Percentiles rank a stretch among this genome's conserved stretches.
Conservation (phyloP, 2,888 invertebrate species). For the Drosophila emarginata region DNA sequence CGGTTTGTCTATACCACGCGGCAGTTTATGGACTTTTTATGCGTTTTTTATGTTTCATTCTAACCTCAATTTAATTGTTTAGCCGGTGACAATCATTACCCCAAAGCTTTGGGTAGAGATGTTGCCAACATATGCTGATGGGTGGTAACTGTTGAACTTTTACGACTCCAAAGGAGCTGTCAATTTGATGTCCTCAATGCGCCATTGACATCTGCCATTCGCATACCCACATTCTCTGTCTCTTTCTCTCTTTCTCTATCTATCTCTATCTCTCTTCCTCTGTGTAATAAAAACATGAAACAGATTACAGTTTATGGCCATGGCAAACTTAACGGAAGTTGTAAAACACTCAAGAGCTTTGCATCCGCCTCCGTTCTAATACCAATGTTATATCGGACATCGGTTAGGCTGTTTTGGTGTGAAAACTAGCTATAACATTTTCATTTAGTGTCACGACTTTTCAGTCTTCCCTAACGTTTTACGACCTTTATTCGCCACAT, state of each 20-base stretch:
- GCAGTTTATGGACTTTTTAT: conserved; percentile 81
- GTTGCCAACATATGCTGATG: conserved; percentile 25
- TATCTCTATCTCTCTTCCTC: not conserved
- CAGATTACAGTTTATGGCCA: conserved; percentile 71
- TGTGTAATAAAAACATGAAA: conserved; percentile 74
- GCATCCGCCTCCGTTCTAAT: conserved; percentile 31
- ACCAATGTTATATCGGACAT: not conserved
- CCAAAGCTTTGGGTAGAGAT: conserved; percentile 46
- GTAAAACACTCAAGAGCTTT: conserved; percentile 78
- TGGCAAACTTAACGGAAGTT: conserved; percentile 77
- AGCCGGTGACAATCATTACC: conserved; percentile 83
- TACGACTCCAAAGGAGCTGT: conserved; percentile 73
- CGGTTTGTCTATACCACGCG: conserved; percentile 35
- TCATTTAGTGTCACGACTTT: conserved; percentile 35
- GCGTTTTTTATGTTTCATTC: conserved; percentile 82
- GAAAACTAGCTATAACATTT: conserved; percentile 65
- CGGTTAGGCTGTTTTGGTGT: conserved; percentile 43
- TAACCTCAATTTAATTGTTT: conserved; percentile 83
- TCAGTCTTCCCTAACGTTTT: conserved; percentile 35
- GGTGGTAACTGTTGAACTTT: conserved; percentile 47
- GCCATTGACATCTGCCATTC: conserved; percentile 65
- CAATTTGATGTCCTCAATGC: conserved; percentile 74
- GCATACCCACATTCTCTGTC: conserved; percentile 16
- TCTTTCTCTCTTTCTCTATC: conserved; percentile 16
- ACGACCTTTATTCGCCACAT: conserved; percentile 47